Evolutionary conservation across 2,113 vertebrate genomes (phyloP).

Genomic region (Bostrychus sinensis): DNA sequence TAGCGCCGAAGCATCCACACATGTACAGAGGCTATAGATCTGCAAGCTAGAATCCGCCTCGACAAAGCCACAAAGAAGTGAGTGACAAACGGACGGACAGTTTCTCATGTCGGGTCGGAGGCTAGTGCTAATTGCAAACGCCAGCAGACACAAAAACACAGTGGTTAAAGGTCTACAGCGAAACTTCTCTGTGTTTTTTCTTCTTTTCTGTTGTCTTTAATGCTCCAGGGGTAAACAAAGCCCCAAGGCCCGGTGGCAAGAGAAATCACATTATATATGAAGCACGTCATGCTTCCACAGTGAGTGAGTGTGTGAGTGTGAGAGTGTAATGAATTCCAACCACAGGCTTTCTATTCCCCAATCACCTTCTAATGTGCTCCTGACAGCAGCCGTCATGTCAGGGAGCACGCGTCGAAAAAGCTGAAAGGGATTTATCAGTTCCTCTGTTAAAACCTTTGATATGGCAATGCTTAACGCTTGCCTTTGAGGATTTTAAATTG

Average conservation of each 20-base stretch:
- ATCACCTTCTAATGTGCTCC: conserved; percentile 47
- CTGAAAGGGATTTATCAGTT: conserved; percentile 23
- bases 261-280: conserved; percentile 70
- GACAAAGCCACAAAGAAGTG: conserved; percentile 50
- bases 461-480: too few species aligned
- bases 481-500: background rate
- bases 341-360: conserved; percentile 40
- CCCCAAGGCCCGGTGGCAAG: conserved; percentile 54
- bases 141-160: conserved; percentile 67
- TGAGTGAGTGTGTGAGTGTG: conserved; percentile 36
- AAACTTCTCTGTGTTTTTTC: conserved; percentile 44
- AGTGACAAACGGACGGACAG: conserved; percentile 69
- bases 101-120: conserved; percentile 62
- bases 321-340: conserved; percentile 53
- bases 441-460: background rate
- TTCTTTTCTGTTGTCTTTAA: conserved; percentile 13
- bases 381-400: conserved; percentile 44
- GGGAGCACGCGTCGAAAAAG: conserved; percentile 22
- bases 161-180: conserved; percentile 59
- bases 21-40: conserved; percentile 14
- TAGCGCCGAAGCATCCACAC: conserved; percentile 28
- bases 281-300: conserved; percentile 41
- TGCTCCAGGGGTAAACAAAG: conserved; percentile 79
- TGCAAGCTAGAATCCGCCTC: conserved; percentile 33
- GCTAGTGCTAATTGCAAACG: conserved; percentile 75